Evolutionary conservation across 2,113 vertebrate genomes (phyloP).

Genomic region (Seriola aureovittata): DNA sequence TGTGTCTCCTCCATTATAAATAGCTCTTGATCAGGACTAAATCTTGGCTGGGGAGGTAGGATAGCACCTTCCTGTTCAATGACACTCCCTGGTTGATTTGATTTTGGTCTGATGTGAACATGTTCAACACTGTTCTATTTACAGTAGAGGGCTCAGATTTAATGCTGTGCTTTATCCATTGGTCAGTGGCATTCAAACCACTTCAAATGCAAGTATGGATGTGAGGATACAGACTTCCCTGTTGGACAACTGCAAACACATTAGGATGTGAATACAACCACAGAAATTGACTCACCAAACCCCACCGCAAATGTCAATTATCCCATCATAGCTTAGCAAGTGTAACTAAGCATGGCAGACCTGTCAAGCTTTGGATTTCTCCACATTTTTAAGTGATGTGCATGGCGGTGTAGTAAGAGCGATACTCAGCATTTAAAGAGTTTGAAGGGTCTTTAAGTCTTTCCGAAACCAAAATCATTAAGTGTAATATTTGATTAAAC

Average conservation of each 20-base stretch:
- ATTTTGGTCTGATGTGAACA: constrained; percentile 52
- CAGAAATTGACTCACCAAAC: constrained; percentile 20
- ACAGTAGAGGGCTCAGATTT: constrained; percentile 51
- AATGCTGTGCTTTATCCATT: constrained; percentile 65
- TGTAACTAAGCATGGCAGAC: background rate
- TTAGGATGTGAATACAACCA: background rate
- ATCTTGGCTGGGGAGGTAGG: constrained; percentile 67
- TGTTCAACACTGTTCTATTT: constrained; percentile 11
- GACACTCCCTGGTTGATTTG: constrained; percentile 47
- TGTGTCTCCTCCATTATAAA: constrained; percentile 84
- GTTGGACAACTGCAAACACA: constrained; percentile 10
- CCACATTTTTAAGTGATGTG: background rate
- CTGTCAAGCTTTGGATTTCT: constrained; percentile 15
- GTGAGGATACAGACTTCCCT: constrained; percentile 14
- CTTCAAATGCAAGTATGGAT: constrained; percentile 16
- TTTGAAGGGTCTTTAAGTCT: background rate
- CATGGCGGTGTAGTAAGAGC: background rate
- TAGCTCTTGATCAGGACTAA: constrained; percentile 80
- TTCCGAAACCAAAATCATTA: background rate
- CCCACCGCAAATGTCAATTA: constrained; percentile 7
- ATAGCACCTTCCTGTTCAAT: constrained; percentile 77
- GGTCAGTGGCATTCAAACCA: constrained; percentile 18
- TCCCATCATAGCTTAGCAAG: background rate
- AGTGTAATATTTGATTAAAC: background rate
- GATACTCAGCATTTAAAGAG: background rate